Evolutionary conservation across 2,113 vertebrate genomes (phyloP).

Genomic region (Crotalus tigris): DNA sequence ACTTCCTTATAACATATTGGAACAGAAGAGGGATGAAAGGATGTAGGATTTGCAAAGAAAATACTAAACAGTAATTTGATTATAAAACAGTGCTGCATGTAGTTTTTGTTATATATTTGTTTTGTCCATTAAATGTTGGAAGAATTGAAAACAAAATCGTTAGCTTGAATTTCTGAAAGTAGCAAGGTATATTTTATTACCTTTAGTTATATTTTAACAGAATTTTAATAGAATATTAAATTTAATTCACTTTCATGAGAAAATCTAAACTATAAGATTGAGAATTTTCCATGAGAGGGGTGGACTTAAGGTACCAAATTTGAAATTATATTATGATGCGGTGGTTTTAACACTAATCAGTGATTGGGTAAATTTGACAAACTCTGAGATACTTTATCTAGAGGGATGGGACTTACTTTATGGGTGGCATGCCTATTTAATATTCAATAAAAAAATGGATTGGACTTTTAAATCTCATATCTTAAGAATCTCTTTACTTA

Average conservation of each 20-base stretch:
- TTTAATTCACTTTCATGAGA: neutral
- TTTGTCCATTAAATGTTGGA: neutral
- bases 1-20: neutral
- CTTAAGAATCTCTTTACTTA: no score
- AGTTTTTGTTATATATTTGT: neutral
- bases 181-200: neutral
- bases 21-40: neutral
- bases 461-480: no score
- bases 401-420: no score
- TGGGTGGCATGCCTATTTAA: no score
- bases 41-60: neutral
- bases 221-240: neutral
- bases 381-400: no score
- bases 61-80: neutral
- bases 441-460: no score
- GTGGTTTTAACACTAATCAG: no score
- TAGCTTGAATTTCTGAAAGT: neutral
- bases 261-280: neutral
- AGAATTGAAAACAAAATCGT: neutral
- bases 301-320: no score
- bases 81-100: no score
- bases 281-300: no score
- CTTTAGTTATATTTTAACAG: neutral
- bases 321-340: no score
- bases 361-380: no score